These are phyloP conservation scores for Caenorhabditis auriculariae DNA, from an alignment of 2,888 invertebrate genomes.

Conservation along the genomic window DNA sequence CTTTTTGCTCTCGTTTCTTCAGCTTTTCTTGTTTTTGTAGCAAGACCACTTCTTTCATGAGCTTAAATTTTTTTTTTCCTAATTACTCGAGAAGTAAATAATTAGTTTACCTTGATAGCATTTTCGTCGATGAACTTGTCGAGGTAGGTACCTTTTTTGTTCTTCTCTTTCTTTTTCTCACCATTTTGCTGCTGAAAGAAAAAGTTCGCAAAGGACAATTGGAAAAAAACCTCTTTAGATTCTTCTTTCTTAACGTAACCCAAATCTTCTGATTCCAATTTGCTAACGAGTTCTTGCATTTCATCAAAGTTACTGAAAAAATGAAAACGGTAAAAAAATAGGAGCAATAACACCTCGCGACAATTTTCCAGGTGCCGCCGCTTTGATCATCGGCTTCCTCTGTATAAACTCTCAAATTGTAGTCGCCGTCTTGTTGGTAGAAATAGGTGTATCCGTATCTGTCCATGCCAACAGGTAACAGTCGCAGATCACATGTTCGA, in stretches of 20 bases:
- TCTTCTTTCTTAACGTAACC: slow-evolving; percentile 49
- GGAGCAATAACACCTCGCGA: slow-evolving; percentile 25
- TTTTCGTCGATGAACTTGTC: slow-evolving; percentile 37
- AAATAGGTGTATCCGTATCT: slow-evolving; percentile 88
- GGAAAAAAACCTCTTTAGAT: slow-evolving; percentile 5
- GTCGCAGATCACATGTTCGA: slow-evolving; percentile 78
- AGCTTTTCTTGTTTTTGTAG: neutral
- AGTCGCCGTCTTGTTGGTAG: slow-evolving; percentile 75
- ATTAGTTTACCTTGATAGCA: slow-evolving; percentile 25
- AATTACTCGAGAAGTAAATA: neutral
- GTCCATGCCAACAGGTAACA: slow-evolving; percentile 87
- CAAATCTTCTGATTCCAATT: slow-evolving; percentile 35
- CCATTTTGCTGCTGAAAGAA: too few species aligned
- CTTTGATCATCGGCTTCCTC: slow-evolving; percentile 85
- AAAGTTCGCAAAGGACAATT: slow-evolving; percentile 2
- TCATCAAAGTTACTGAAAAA: slow-evolving; percentile 75
- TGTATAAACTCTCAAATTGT: slow-evolving; percentile 83
- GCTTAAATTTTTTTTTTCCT: slow-evolving; percentile 1
- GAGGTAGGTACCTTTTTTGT: slow-evolving; percentile 47
- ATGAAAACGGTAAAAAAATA: slow-evolving; percentile 48
- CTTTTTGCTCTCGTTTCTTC: neutral
- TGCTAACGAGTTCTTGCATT: slow-evolving; percentile 76
- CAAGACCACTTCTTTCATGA: slow-evolving; percentile 4
- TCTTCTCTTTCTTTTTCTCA: too few species aligned
- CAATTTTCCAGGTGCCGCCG: slow-evolving; percentile 59